Conservation (phyloP, 1,140 invertebrate species). For the Rhynchophorus ferrugineus region DNA sequence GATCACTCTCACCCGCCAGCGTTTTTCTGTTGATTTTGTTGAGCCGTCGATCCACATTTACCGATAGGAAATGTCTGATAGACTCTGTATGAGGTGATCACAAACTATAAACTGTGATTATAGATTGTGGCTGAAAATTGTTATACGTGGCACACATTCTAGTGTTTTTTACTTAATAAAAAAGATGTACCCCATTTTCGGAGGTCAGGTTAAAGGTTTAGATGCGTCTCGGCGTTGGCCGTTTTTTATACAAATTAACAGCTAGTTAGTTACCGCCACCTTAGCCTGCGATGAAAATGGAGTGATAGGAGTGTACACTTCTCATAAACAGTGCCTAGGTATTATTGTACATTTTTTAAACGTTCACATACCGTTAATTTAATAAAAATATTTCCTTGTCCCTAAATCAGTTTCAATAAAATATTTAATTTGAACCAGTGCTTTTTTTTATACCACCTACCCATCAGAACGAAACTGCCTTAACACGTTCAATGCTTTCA, state of each 20-base stretch:
- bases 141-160: constrained; percentile 22
- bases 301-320: constrained; percentile 16
- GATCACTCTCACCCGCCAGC: too few relatives aligned
- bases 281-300: not conserved
- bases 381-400: constrained; percentile 26
- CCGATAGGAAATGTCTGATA: not conserved
- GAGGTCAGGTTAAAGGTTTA: not conserved
- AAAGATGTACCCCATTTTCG: not conserved
- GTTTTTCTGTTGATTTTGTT: too few relatives aligned
- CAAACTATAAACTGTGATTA: constrained; percentile 19
- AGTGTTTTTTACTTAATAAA: constrained; percentile 24
- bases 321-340: constrained; percentile 37
- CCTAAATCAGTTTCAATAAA: constrained; percentile 34
- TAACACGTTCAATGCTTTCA: too few relatives aligned
- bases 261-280: constrained; percentile 4
- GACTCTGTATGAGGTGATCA: constrained; percentile 5
- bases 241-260: not conserved
- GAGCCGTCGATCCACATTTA: too few relatives aligned
- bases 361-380: constrained; percentile 33
- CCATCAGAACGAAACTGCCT: too few relatives aligned
- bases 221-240: not conserved
- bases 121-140: constrained; percentile 35
- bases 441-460: too few relatives aligned
- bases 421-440: constrained; percentile 11
- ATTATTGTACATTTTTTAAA: constrained; percentile 38